These are phyloP conservation scores for Oeneis ivallda DNA, from an alignment of 2,888 invertebrate species.

Conservation along the genomic window DNA sequence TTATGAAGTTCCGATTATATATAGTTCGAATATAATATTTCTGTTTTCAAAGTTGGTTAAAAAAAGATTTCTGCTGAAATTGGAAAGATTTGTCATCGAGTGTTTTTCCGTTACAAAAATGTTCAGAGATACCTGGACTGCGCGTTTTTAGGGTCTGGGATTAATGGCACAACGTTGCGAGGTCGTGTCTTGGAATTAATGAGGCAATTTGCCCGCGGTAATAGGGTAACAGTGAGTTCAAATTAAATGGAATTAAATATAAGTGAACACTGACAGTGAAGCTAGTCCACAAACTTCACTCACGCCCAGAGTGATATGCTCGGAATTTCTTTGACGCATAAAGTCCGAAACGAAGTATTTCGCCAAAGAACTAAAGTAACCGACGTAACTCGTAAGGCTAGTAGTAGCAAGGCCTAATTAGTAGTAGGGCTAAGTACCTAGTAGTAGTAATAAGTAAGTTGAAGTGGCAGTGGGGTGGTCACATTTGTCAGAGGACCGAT, in stretches of 20 bases:
- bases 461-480: too few species aligned
- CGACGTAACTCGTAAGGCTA: too few species aligned
- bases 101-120: background rate
- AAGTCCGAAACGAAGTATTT: too few species aligned
- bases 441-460: too few species aligned
- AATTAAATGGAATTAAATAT: slow-evolving; percentile 61
- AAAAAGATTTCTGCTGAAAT: background rate
- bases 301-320: too few species aligned
- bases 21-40: background rate
- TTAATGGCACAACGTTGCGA: slow-evolving; percentile 49
- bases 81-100: background rate
- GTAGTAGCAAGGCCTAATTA: too few species aligned
- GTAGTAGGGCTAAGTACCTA: too few species aligned
- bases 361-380: too few species aligned
- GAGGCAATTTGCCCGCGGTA: slow-evolving; percentile 64
- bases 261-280: background rate
- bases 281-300: too few species aligned
- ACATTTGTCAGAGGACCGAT: too few species aligned
- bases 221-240: slow-evolving; percentile 50
- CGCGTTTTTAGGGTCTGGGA: slow-evolving; percentile 41
- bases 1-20: too few species aligned
- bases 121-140: slow-evolving; percentile 22
- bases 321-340: background rate
- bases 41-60: background rate
- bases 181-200: slow-evolving; percentile 65